Percentiles rank a stretch among this genome's conserved stretches.
These are phyloP conservation scores for Oncorhynchus mykiss DNA, from an alignment of 2,113 vertebrate genomes.

Conservation along the genomic window DNA sequence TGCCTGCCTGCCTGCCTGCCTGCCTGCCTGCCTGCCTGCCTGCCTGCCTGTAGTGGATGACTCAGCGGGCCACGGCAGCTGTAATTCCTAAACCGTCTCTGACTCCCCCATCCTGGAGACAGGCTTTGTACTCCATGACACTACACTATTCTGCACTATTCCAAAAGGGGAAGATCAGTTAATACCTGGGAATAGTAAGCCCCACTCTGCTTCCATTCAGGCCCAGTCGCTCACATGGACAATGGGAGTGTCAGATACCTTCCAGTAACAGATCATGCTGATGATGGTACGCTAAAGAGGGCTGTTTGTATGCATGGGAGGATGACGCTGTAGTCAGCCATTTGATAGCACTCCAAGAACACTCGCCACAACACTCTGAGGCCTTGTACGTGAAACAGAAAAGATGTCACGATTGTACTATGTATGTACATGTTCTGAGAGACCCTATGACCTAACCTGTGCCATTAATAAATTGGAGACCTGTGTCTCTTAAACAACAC, in stretches of 20 bases:
- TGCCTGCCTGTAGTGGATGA: not conserved
- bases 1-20: too few species aligned
- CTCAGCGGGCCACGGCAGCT: not conserved
- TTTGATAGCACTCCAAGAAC: not conserved
- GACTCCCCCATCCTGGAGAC: not conserved
- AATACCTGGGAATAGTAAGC: not conserved
- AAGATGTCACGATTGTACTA: not conserved
- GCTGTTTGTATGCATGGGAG: not conserved
- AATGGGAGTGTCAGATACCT: slow-evolving; percentile 1
- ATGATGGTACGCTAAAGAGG: not conserved
- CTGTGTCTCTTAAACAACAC: too few species aligned
- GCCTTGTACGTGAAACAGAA: not conserved
- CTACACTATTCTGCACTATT: not conserved
- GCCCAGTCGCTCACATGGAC: not conserved
- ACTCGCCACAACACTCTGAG: not conserved
- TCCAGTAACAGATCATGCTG: not conserved
- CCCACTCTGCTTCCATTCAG: slow-evolving; percentile 1
- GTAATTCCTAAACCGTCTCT: not conserved
- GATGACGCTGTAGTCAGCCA: not conserved
- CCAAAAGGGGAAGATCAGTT: slow-evolving; percentile 4
- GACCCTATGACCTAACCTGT: too few species aligned
- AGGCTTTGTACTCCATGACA: slow-evolving; percentile 9
- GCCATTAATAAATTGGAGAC: too few species aligned
- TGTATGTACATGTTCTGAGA: too few species aligned
- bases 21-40: too few species aligned